Evolutionary conservation across 1,140 invertebrate species (phyloP), one percentile per base, ranked within the genome.

Genomic region (Stratiolaelaps scimitus): DNA sequence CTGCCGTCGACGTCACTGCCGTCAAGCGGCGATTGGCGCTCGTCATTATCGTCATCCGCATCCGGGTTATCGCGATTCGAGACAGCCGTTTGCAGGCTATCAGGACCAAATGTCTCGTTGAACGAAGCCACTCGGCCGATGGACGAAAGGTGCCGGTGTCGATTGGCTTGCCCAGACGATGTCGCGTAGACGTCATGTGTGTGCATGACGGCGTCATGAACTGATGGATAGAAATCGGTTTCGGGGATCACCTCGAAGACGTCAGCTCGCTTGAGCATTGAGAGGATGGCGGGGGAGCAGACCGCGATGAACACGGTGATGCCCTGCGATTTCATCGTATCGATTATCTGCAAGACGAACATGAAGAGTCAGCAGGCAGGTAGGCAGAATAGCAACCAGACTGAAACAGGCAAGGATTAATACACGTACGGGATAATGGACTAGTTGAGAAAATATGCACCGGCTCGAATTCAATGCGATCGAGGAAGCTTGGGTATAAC

Each of bases 191-290:
- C 4, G 53, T 20, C 15, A 10, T 60, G 53, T 17, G 53, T 60
- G 10, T 60, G 15, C 53, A 60, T 60, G 15, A 60, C 53, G 53
- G 53, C 53, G 20, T 60, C 53, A 34, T 60, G 13, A 15, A 60
- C n/a, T 4, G 53, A 20, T 1, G 53, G 53, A 34, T 29, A 60
- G 53, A 60, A 60, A n/a, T 60, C 26, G 1, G 53, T 60, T 1
- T 60, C 53, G 17, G 23, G 53, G 17, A 60, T 60, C 53, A 29
- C 53, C 10, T 23, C 34, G 6, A 13, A 5, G 20, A 60, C 2
- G 1, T 26, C 53, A 20, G 53, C 53, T 10, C 26, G n/a, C 23
- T 26, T 60, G 26, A 60, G 53, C 17, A 26, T 26, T 26, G 53
- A 60, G 26, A 60, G 2, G 34, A 60, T 34, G 26, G n/a, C 15